These are phyloP conservation scores for Bradysia coprophila DNA, from an alignment of 1,140 invertebrate genomes.

Conservation along the genomic window DNA sequence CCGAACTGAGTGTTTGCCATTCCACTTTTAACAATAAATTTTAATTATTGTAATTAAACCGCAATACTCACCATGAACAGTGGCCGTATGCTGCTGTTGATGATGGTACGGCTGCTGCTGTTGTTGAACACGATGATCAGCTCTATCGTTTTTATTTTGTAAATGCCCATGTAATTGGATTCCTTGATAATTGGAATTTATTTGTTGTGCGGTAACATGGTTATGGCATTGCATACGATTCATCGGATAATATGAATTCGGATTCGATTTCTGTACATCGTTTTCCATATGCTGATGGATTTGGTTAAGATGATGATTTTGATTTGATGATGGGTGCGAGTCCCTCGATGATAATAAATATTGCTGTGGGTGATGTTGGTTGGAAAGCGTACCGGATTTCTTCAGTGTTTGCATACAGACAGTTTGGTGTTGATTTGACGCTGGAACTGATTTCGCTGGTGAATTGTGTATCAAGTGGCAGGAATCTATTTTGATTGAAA, in stretches of 20 bases:
- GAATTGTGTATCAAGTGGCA: constrained; percentile 18
- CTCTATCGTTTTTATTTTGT: not conserved
- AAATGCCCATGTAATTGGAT: not conserved
- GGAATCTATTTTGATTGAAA: constrained; percentile 18
- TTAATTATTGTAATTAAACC: too few species aligned
- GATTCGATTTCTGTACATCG: not conserved
- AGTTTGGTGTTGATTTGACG: not conserved
- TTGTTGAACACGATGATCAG: constrained; percentile 10
- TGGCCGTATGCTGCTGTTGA: constrained; percentile 11
- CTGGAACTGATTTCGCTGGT: constrained; percentile 10
- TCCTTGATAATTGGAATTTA: not conserved
- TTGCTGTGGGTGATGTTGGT: not conserved
- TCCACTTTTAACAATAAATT: too few species aligned
- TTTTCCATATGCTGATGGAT: not conserved
- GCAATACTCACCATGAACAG: constrained; percentile 17
- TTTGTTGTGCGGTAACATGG: not conserved
- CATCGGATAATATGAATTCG: not conserved
- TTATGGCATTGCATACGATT: not conserved
- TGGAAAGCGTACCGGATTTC: not conserved
- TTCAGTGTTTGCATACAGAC: too few species aligned
- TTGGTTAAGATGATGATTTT: not conserved
- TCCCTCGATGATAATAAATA: not conserved
- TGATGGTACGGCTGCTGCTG: constrained; percentile 4
- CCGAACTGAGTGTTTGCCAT: not conserved
- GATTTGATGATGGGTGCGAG: not conserved